Base-by-base conservation (phyloP, 2,888 invertebrate genomes). In the Synergus umbraculus region DNA sequence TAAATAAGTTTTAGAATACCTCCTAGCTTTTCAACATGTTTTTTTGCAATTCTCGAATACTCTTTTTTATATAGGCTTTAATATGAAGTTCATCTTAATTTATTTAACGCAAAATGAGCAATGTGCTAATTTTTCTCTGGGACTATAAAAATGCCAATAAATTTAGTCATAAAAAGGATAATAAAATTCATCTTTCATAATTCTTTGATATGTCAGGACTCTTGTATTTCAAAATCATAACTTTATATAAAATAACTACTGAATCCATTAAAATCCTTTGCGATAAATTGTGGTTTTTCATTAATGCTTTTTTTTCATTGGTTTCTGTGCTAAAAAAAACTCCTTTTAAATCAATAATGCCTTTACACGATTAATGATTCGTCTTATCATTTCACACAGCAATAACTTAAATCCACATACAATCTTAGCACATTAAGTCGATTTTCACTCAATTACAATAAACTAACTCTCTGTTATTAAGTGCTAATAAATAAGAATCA, bases 1-100 rank as follows among this genome's bases (percentile, higher is more conserved):
- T 54, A 73, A 69, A 37, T 69, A 54, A 54, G n/a, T 54, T 37
- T 54, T 37, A 54, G 8, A 73, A 54, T 54, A 37, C 10, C n/a
- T 73, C n/a, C 22, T 46, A 12, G 8, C 8, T 22, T 60, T 29
- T 12, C 22, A 18, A 22, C 1, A 29, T 29, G 4, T 4, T 37
- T 29, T 60, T 13, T 60, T 29, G 4, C n/a, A 60, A 15, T 54
- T 12, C 49, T 29, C 5, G 60, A 1, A 22, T 60, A 60, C 60
- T 22, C 10, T 60, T 60, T 4, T 29, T 1, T 29, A 29, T 3
- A 29, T 12, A n/a, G 1, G 60, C 60, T 18, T 8, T 60, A 10
- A 22, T 12, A 60, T 22, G n/a, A 54, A 54, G 3, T 22, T 60
- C 12, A 60, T 22, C 12, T 22, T 29, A 22, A 54, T 54, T 54